Base-by-base conservation (phyloP, 1,140 invertebrate species). In the Bemisia tabaci region DNA sequence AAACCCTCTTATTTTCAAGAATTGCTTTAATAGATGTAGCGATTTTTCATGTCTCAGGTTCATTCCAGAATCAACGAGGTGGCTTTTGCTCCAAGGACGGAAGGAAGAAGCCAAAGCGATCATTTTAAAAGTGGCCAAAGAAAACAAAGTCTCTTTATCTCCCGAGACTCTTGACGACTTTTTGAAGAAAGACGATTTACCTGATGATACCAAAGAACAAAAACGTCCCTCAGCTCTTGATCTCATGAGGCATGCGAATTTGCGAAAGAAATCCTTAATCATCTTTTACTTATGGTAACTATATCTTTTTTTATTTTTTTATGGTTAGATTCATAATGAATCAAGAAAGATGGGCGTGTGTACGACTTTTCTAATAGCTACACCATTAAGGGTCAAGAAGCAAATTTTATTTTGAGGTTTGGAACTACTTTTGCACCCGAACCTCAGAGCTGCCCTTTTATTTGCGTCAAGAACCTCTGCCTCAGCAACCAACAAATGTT, bases 11-110 rank as follows among this genome's bases (percentile, higher is more conserved):
- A n/a, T n/a, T n/a, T n/a, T n/a, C n/a, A n/a, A n/a, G n/a, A n/a
- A n/a, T n/a, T n/a, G n/a, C n/a, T n/a, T n/a, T n/a, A n/a, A n/a
- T n/a, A n/a, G n/a, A n/a, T n/a, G n/a, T n/a, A n/a, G n/a, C n/a
- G n/a, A n/a, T n/a, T n/a, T n/a, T n/a, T n/a, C 1, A 23, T 67
- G 48, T 67, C 66, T 66, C 22, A 85, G 84, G 83, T 86, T 91
- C 69, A 86, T 91, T 74, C 90, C 90, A 1, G 91, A 92, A 76
- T 92, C 89, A 2, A 85, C 86, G 1, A 81, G 90, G 68, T 93
- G 90, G 90, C 75, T 92, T 21, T 74, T 92, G 24, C 85, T 86
- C 1, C 88, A 91, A 75, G 87, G 86, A n/a, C 81, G 85, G 26
- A 77, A 81, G 21, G 81, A 85, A 21, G 85, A 89, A 77, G 90